Evolutionary conservation across 2,113 vertebrate species (phyloP), one percentile per base, ranked within the genome.

Genomic region (Limanda limanda): DNA sequence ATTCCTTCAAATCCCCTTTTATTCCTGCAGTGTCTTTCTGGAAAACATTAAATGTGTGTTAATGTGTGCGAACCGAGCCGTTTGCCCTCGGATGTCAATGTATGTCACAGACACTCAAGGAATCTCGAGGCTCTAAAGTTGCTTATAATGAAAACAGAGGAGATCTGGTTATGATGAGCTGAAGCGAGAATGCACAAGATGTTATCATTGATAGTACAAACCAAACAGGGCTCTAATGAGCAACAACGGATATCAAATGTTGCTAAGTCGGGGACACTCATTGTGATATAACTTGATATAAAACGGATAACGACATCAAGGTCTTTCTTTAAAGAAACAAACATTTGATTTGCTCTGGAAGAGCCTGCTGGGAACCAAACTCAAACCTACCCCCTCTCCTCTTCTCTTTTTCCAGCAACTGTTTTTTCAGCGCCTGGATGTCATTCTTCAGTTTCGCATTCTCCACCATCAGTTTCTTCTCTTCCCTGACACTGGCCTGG

Each of bases 391-490:
- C 97, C 95, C 97, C 97, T 91, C 96, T 96, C 54, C 86, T 93
- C 93, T 93, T 95, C 93, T 99, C 97, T 74, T 96, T 97, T 73
- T 97, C 94, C 79, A 98, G 95, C 63, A 99, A 92, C 82, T 97
- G 95, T 56, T 95, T 95, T 84, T 97, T 98, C 68, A 99, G 86
- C 8, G 91, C 93, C 80, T 99, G 97, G 15, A 99, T 97, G 94
- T 99, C 97, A 79, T 96, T 96, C 93, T 97, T 98, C 87, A 99
- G 81, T 87, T 96, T 98, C 68, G 95, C 95, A 84, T 99, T 99
- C 95, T 99, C 98, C 84, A 96, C 95, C 91, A 96, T 95, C 71
- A 99, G 96, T 79, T 97, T 98, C 94, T 99, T 99, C 89, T 99
- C 97, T 88, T 99, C 97, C 85, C 95, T 92, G 23, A 97, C 92